Conservation (phyloP, 2,113 vertebrate species). For the Dromaius novaehollandiae region DNA sequence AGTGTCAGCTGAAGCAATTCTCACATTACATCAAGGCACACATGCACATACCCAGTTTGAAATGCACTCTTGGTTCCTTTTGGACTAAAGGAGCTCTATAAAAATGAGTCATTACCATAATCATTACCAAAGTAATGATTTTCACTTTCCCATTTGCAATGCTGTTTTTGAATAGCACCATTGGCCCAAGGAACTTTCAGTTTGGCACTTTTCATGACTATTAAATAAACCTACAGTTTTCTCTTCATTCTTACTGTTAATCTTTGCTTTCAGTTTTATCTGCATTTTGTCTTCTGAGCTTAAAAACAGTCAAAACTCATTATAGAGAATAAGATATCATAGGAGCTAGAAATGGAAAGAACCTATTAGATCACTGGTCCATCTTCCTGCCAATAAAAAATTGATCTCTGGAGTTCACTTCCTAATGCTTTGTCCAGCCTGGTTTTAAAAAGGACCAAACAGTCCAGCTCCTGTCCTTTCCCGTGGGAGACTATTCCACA, state of each 20-base stretch:
- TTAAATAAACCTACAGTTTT: background rate
- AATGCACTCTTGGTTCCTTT: background rate
- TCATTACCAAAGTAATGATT: background rate
- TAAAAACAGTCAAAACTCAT: background rate
- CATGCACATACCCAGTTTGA: background rate
- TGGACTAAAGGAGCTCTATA: background rate
- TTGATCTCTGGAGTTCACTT: background rate
- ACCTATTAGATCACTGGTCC: background rate
- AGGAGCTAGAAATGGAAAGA: slow-evolving; percentile 2
- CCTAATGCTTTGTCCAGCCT: background rate
- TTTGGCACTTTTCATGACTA: background rate
- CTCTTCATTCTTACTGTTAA: background rate
- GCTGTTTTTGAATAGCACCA: background rate
- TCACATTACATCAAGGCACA: background rate
- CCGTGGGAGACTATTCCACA: background rate
- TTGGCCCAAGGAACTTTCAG: background rate
- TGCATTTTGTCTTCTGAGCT: background rate
- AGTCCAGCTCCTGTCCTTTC: background rate
- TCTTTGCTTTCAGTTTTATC: background rate
- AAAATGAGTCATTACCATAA: background rate
- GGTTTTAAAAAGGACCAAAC: slow-evolving; percentile 22
- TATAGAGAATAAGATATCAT: background rate
- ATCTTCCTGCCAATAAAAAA: background rate
- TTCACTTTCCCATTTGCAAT: background rate
- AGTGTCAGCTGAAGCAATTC: background rate